Evolutionary conservation across 2,888 invertebrate genomes (phyloP).

Genomic region (Pedicia rivosa): DNA sequence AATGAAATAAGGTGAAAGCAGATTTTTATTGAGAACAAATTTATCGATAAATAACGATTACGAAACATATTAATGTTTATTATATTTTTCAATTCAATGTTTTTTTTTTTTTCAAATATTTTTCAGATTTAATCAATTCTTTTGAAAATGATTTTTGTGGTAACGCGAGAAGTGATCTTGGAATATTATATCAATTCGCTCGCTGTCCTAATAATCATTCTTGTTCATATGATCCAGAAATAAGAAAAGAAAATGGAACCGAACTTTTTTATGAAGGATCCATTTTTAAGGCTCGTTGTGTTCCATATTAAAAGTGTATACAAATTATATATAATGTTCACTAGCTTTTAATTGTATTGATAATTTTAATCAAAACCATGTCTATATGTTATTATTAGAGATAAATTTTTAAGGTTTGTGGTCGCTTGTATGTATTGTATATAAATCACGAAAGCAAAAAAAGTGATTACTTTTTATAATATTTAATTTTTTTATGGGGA

Average conservation of each 20-base stretch:
- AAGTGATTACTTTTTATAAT: no score
- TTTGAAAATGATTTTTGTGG: slow-evolving; percentile 42
- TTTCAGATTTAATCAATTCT: slow-evolving; percentile 36
- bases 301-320: no score
- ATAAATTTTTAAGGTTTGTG: not conserved
- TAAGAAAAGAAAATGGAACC: slow-evolving; percentile 30
- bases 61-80: no score
- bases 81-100: not conserved
- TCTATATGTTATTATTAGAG: slow-evolving; percentile 15
- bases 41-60: not conserved
- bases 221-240: slow-evolving; percentile 34
- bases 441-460: no score
- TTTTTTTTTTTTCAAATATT: slow-evolving; percentile 26
- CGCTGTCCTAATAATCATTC: slow-evolving; percentile 42
- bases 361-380: slow-evolving; percentile 16
- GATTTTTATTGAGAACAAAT: slow-evolving; percentile 5
- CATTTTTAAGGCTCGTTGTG: slow-evolving; percentile 40
- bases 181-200: slow-evolving; percentile 44
- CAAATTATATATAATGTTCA: no score
- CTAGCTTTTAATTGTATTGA: slow-evolving; percentile 16
- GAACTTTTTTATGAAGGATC: slow-evolving; percentile 40
- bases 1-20: slow-evolving; percentile 2
- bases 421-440: not conserved
- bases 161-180: slow-evolving; percentile 38
- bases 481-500: no score